phyloP scores from a whole-genome alignment of 2,888 invertebrate species.

The Buathra laborator region DNA sequence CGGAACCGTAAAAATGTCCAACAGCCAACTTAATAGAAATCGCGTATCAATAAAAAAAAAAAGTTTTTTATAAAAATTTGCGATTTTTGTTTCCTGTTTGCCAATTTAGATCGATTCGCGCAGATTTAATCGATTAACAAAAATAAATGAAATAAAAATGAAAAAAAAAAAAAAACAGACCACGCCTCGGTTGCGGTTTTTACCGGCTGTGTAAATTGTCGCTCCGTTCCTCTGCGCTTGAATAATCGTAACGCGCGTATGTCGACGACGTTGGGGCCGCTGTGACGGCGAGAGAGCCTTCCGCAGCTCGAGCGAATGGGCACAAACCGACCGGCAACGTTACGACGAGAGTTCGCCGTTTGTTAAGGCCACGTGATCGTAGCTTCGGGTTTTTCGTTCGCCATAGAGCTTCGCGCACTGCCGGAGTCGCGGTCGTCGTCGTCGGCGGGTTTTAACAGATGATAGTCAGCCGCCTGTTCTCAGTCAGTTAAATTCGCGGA shows the following conservation, averaged over 20 bases:
- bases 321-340: constrained; percentile 3
- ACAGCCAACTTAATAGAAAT: too few relatives aligned
- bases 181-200: neutral
- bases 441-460: constrained; percentile 6
- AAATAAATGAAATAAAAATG: neutral
- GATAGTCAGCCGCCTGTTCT: neutral
- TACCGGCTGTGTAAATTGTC: constrained; percentile 9
- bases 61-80: too few relatives aligned
- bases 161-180: neutral
- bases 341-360: constrained; percentile 1
- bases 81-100: neutral
- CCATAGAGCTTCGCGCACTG: neutral
- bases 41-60: too few relatives aligned
- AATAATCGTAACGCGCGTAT: neutral
- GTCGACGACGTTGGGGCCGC: constrained; percentile 3
- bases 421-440: neutral
- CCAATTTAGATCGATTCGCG: neutral
- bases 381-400: neutral
- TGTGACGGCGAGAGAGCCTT: neutral
- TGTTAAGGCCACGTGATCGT: neutral
- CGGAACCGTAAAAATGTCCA: too few relatives aligned
- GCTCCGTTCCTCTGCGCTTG: neutral
- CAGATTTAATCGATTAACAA: neutral
- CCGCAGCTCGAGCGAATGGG: neutral
- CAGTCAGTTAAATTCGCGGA: neutral